Evolutionary conservation across 2,888 invertebrate species (phyloP).

Genomic region (Lucinisca nassula): DNA sequence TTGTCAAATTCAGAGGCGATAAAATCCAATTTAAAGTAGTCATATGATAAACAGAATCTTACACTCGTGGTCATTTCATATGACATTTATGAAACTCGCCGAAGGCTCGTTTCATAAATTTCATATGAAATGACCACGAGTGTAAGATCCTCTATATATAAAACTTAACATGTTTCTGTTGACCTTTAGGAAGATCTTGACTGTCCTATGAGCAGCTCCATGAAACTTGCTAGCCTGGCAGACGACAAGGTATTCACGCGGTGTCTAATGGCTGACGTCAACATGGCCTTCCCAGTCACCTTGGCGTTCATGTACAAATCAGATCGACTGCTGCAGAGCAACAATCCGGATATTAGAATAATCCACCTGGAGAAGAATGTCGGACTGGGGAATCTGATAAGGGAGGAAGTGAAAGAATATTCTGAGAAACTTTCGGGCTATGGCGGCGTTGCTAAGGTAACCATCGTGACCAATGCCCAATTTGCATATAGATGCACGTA

Average conservation of each 20-base stretch:
- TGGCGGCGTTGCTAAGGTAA: constrained; percentile 11
- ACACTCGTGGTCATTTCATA: too few relatives aligned
- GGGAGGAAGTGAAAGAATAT: constrained; percentile 7
- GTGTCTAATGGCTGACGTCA: constrained; percentile 65
- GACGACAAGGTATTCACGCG: constrained; percentile 79
- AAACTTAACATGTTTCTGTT: too few relatives aligned
- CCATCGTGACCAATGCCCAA: too few relatives aligned
- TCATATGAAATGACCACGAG: too few relatives aligned
- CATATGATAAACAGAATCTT: too few relatives aligned
- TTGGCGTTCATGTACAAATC: constrained; percentile 60
- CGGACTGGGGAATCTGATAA: constrained; percentile 17
- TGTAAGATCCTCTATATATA: too few relatives aligned
- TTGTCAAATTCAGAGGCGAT: too few relatives aligned
- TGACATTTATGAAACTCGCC: too few relatives aligned
- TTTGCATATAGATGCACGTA: too few relatives aligned
- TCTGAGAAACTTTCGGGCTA: neutral
- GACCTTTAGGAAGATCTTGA: constrained; percentile 62
- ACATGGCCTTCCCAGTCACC: constrained; percentile 67
- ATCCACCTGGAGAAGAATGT: constrained; percentile 25
- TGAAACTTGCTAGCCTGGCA: constrained; percentile 61
- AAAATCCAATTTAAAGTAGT: too few relatives aligned
- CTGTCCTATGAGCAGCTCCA: constrained; percentile 76
- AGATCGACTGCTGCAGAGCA: neutral
- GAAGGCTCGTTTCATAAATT: too few relatives aligned
- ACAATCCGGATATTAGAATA: constrained; percentile 27